phyloP scores from a whole-genome alignment of 2,797 vertebrate genomes.

The Meriones psammophilus region DNA sequence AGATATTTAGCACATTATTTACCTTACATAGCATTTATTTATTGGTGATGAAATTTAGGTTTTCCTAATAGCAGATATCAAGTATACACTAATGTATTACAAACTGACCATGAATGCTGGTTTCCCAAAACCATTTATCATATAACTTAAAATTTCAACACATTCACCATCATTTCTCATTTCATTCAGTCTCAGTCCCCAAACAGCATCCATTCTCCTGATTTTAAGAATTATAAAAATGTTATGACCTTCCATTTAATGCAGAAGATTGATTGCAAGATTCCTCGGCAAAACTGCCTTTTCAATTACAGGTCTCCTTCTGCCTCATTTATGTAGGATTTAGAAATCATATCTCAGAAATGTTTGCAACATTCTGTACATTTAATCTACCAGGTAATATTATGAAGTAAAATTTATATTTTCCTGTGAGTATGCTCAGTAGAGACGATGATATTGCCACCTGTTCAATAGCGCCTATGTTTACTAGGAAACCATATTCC shows the following conservation, averaged over 20 bases:
- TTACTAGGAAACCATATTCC: slow-evolving; percentile 19
- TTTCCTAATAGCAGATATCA: neutral
- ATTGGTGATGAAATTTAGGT: neutral
- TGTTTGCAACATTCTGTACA: neutral
- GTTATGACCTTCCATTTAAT: slow-evolving; percentile 27
- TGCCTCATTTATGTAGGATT: neutral
- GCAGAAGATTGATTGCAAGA: neutral
- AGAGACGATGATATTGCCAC: neutral
- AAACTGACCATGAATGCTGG: neutral
- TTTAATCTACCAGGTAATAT: neutral
- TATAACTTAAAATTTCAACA: neutral
- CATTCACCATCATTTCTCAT: neutral
- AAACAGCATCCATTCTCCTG: neutral
- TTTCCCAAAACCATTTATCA: neutral
- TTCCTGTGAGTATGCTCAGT: neutral
- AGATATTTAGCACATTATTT: neutral
- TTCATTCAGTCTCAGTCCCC: neutral
- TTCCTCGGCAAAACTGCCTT: neutral
- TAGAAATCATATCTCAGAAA: neutral
- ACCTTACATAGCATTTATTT: neutral
- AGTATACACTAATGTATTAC: neutral
- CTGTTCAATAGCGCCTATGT: neutral
- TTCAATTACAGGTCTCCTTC: neutral
- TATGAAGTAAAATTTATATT: slow-evolving; percentile 24
- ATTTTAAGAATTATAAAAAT: neutral